A percentile compares a stretch with the other conserved stretches of the same genome.
These are phyloP conservation scores for Lasioglossum calceatum DNA, from an alignment of 2,888 invertebrate species.

Conservation along the genomic window DNA sequence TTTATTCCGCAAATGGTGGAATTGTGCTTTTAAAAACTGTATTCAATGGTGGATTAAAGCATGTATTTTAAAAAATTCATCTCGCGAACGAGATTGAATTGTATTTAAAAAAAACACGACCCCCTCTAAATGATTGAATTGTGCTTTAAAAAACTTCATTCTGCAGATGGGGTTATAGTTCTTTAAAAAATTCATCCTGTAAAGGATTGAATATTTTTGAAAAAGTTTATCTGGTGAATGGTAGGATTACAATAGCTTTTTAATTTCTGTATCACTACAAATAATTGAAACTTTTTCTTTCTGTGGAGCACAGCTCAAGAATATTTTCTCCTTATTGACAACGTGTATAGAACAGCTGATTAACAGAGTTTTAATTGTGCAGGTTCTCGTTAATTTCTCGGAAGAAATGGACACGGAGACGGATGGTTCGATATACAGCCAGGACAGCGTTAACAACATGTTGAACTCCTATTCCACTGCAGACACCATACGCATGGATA, in stretches of 20 bases:
- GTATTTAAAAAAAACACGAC: too few relatives aligned
- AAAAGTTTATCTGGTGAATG: background rate
- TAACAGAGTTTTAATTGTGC: conserved; percentile 36
- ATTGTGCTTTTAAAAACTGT: background rate
- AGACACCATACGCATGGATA: conserved; percentile 80
- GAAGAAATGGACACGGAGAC: conserved; percentile 77
- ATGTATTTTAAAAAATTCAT: background rate
- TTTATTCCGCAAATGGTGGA: too few relatives aligned
- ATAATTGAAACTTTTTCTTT: background rate
- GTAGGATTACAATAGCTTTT: background rate
- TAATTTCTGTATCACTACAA: background rate
- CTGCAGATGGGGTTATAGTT: background rate
- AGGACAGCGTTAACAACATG: conserved; percentile 66
- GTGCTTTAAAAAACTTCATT: too few relatives aligned
- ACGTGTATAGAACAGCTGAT: background rate
- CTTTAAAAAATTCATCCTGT: background rate
- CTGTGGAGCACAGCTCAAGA: background rate
- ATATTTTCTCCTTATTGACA: background rate
- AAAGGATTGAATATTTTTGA: background rate
- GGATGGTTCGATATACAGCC: conserved; percentile 62
- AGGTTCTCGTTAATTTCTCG: conserved; percentile 81
- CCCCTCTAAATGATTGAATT: background rate
- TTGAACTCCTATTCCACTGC: conserved; percentile 72
- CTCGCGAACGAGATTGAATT: background rate
- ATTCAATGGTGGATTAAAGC: background rate